phyloP scores from a whole-genome alignment of 2,888 invertebrate species.

The Sarcophaga caerulescens region DNA sequence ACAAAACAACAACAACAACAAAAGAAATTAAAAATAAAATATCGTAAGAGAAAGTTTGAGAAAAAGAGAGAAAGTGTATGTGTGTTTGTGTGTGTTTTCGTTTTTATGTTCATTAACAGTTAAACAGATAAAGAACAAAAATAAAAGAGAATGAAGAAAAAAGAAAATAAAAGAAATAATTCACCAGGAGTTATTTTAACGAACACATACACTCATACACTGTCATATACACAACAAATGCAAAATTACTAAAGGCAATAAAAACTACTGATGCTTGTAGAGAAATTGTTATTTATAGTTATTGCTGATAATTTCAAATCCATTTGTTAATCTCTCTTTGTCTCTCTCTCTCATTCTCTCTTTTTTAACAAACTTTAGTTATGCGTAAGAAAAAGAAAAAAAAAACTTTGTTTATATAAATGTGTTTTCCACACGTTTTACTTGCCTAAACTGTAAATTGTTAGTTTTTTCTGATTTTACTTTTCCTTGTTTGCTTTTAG shows the following conservation, averaged over 20 bases:
- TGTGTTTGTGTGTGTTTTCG: no score
- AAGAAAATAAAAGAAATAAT: neutral
- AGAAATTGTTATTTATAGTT: constrained; percentile 55
- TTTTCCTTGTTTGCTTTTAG: neutral
- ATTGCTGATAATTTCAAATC: constrained; percentile 23
- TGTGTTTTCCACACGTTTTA: constrained; percentile 27
- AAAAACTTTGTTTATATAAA: neutral
- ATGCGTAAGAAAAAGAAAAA: neutral
- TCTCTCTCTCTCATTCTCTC: neutral
- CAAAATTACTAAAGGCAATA: constrained; percentile 31
- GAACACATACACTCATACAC: neutral
- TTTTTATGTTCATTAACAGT: no score
- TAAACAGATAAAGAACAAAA: no score
- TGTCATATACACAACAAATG: neutral
- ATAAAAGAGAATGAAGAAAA: neutral
- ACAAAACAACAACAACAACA: no score
- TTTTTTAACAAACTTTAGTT: neutral
- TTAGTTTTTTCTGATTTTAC: neutral
- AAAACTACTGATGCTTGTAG: constrained; percentile 47
- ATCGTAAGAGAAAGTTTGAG: no score
- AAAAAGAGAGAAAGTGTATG: no score
- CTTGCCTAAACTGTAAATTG: neutral
- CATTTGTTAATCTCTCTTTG: neutral
- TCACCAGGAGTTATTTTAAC: no score
- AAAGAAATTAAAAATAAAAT: no score